phyloP scores from a whole-genome alignment of 2,888 invertebrate genomes.

The Perdita meconis region DNA sequence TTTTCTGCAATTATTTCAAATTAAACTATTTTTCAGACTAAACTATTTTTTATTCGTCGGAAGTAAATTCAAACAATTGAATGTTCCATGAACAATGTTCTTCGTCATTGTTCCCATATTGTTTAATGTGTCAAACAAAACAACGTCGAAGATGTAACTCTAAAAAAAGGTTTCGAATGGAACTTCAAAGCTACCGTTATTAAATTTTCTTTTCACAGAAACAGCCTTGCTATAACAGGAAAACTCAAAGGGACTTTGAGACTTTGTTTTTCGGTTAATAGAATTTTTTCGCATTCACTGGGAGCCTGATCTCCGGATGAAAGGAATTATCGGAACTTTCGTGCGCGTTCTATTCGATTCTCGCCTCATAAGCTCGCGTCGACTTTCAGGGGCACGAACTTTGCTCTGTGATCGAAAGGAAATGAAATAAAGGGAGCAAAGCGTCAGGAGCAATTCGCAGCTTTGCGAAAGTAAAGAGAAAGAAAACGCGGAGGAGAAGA shows the following conservation, averaged over 20 bases:
- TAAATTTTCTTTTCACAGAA: neutral
- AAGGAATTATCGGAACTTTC: conserved; percentile 36
- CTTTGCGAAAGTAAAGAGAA: conserved; percentile 12
- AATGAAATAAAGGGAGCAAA: conserved; percentile 50
- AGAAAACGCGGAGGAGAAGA: neutral
- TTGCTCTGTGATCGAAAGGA: conserved; percentile 43
- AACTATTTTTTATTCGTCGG: too few relatives aligned
- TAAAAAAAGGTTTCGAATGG: neutral
- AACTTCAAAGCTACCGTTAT: neutral
- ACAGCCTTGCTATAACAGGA: too few relatives aligned
- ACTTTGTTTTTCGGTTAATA: neutral
- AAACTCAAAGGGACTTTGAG: neutral
- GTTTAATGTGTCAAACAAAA: too few relatives aligned
- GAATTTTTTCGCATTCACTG: conserved; percentile 15
- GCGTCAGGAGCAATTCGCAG: conserved; percentile 27
- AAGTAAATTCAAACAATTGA: too few relatives aligned
- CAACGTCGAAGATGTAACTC: too few relatives aligned
- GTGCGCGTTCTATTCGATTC: conserved; percentile 34
- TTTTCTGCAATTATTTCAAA: too few relatives aligned
- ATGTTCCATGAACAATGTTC: too few relatives aligned
- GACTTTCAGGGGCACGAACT: conserved; percentile 26
- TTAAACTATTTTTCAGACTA: too few relatives aligned
- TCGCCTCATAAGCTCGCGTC: conserved; percentile 31
- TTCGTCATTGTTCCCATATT: too few relatives aligned
- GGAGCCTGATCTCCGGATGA: neutral